Evolutionary conservation across 2,888 invertebrate species (phyloP).

Genomic region (Blastobasis adustella): DNA sequence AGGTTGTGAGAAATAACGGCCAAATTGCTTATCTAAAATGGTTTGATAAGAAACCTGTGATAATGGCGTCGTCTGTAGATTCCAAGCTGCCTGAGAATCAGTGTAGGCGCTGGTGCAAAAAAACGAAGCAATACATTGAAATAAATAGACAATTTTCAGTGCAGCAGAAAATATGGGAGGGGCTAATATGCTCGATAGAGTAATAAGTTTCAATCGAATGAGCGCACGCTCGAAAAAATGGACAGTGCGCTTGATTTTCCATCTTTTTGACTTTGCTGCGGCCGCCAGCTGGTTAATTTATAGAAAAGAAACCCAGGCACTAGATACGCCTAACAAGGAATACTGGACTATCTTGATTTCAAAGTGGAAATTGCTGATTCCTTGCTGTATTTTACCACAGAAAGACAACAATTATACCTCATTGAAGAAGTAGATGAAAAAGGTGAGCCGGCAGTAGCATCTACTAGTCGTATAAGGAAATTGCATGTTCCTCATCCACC

Average conservation of each 20-base stretch:
- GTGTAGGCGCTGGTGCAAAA: no score
- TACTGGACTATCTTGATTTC: constrained; percentile 9
- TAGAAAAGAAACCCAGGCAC: no score
- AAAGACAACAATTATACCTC: constrained; percentile 6
- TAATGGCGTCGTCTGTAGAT: constrained; percentile 5
- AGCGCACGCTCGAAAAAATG: constrained; percentile 7
- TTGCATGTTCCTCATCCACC: no score
- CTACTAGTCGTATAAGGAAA: no score
- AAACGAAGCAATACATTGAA: no score
- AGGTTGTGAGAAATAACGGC: constrained; percentile 6
- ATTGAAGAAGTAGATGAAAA: no score
- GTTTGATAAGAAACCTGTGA: constrained; percentile 11
- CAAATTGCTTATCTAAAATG: constrained; percentile 8
- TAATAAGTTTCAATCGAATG: constrained; percentile 9
- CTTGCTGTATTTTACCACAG: constrained; percentile 8
- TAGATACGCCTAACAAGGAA: constrained; percentile 7
- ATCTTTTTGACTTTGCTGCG: constrained; percentile 16
- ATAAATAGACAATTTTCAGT: no score
- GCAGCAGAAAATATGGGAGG: constrained; percentile 7
- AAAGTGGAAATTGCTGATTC: constrained; percentile 11
- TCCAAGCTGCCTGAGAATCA: no score
- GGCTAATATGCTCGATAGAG: constrained; percentile 10
- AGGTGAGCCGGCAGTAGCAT: no score
- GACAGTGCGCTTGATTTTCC: constrained; percentile 10
- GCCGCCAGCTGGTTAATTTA: constrained; percentile 11